Conservation (phyloP, 2,888 invertebrate genomes). For the Gymnocheta viridis region DNA sequence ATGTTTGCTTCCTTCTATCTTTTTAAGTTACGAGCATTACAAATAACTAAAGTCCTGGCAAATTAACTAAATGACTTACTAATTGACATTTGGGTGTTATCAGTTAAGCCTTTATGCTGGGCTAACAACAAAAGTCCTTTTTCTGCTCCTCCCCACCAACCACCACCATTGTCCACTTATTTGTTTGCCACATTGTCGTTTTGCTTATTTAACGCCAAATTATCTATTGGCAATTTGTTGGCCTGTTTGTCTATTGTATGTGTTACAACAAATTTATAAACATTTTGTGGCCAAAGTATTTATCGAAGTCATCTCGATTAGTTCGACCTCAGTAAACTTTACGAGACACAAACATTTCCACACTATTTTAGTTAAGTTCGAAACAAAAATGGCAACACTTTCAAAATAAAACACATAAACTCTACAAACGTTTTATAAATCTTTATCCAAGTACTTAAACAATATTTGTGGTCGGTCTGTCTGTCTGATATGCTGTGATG, state of each 20-base stretch:
- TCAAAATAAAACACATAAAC: not conserved
- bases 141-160: not conserved
- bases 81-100: constrained; percentile 68
- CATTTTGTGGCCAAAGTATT: constrained; percentile 76
- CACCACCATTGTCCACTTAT: constrained; percentile 26
- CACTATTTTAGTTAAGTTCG: constrained; percentile 35
- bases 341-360: constrained; percentile 39
- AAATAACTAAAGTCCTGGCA: constrained; percentile 57
- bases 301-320: constrained; percentile 70
- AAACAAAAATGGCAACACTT: constrained; percentile 28
- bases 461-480: constrained; percentile 44
- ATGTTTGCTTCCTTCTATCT: not conserved
- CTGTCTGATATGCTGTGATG: not conserved
- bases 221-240: constrained; percentile 63
- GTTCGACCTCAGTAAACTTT: constrained; percentile 69
- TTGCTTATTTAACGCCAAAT: constrained; percentile 69
- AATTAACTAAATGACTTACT: constrained; percentile 70
- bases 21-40: constrained; percentile 21
- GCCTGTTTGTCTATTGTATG: constrained; percentile 9
- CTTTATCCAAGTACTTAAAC: constrained; percentile 24
- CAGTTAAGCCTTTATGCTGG: constrained; percentile 64
- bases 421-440: constrained; percentile 16
- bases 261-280: constrained; percentile 74
- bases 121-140: constrained; percentile 18
- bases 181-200: constrained; percentile 4